Evolutionary conservation across 2,888 invertebrate species (phyloP).

Genomic region (Octonoba sinensis): DNA sequence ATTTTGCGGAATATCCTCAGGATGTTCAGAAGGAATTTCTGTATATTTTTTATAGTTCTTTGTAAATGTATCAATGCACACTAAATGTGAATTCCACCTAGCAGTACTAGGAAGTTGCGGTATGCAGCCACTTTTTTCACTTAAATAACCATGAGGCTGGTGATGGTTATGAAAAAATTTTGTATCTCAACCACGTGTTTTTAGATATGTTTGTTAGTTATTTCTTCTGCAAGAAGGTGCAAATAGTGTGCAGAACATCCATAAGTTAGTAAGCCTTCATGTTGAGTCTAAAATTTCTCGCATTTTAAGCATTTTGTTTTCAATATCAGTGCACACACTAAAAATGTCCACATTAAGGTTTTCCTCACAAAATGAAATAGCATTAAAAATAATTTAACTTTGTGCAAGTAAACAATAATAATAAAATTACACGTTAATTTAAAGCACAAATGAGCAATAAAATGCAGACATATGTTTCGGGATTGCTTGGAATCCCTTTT

Average conservation of each 20-base stretch:
- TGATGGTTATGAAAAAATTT: background rate
- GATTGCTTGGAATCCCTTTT: no score
- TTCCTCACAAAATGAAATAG: background rate
- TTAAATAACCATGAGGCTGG: conserved; percentile 4
- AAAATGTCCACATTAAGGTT: background rate
- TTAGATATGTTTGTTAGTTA: background rate
- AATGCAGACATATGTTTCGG: no score
- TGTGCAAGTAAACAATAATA: no score
- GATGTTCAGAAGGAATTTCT: background rate
- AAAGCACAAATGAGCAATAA: no score
- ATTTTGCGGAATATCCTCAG: background rate
- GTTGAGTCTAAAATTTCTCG: background rate
- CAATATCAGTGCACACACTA: conserved; percentile 6
- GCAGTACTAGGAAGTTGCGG: background rate
- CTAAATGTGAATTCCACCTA: background rate
- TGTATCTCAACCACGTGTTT: background rate
- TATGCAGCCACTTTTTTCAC: background rate
- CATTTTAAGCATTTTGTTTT: background rate
- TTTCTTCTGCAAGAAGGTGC: conserved; percentile 1
- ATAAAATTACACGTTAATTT: no score
- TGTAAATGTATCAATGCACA: background rate
- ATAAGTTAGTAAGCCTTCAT: background rate
- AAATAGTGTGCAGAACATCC: conserved; percentile 7
- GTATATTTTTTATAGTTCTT: conserved; percentile 8
- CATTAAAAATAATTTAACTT: no score